These are phyloP conservation scores for Mythimna impura DNA, from an alignment of 2,888 invertebrate genomes.

Conservation along the genomic window DNA sequence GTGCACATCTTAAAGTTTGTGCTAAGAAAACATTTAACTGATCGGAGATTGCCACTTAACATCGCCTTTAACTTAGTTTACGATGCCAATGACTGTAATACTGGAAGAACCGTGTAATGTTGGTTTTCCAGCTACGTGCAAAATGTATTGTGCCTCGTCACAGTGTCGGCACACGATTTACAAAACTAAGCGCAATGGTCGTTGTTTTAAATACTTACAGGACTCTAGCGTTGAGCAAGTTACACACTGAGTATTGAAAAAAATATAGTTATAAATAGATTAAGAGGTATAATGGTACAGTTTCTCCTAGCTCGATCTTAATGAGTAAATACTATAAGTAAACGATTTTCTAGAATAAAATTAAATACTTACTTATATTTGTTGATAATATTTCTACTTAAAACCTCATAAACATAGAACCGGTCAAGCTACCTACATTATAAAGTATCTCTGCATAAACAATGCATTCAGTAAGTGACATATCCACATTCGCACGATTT, in stretches of 20 bases:
- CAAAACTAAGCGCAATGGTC: slow-evolving; percentile 31
- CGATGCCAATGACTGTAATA: slow-evolving; percentile 63
- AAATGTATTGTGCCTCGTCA: slow-evolving; percentile 47
- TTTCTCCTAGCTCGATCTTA: background rate
- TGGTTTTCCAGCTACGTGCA: slow-evolving; percentile 48
- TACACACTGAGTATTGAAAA: slow-evolving; percentile 15
- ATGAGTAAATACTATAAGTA: background rate
- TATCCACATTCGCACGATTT: slow-evolving; percentile 15
- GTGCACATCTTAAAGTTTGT: slow-evolving; percentile 63
- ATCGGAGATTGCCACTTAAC: slow-evolving; percentile 61
- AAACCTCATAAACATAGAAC: background rate
- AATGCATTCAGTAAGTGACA: slow-evolving; percentile 9
- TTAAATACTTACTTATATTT: background rate
- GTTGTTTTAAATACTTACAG: slow-evolving; percentile 52
- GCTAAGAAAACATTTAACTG: slow-evolving; percentile 58
- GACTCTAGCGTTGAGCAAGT: slow-evolving; percentile 4
- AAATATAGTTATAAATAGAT: background rate
- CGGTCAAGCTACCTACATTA: background rate
- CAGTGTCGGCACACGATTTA: slow-evolving; percentile 39
- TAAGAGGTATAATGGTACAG: too few species aligned
- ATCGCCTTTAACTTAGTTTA: slow-evolving; percentile 65
- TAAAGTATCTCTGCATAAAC: slow-evolving; percentile 14
- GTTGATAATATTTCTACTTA: slow-evolving; percentile 9
- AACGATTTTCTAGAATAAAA: slow-evolving; percentile 6
- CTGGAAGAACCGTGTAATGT: slow-evolving; percentile 29